Evolutionary conservation across 2,113 vertebrate species (phyloP), one percentile per base, ranked within the genome.

Genomic region (Onychorhynchus coronatus): DNA sequence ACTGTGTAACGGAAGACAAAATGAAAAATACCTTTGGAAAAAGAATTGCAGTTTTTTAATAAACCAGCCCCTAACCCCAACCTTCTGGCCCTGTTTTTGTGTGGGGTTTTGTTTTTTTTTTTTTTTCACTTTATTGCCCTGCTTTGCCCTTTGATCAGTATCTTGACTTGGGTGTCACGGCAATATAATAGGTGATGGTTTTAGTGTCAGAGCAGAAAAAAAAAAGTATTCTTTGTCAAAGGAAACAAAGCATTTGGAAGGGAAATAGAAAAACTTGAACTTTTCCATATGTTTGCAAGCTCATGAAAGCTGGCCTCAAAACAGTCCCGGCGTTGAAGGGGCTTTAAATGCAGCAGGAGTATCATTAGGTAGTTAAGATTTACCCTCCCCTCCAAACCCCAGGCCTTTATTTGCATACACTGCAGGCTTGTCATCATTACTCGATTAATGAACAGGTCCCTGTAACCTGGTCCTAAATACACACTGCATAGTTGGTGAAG

Each of bases 211-310:
- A 91, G 92, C 10, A 94, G 87, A 30, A 73, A 75, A 30, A 73
- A 75, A 91, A 93, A 76, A 77, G 25, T 37, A 63, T 39, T 85
- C 82, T 92, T 97, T 88, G 93, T 97, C 78, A 78, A 88, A 94
- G 81, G 90, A 91, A 96, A 84, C 77, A 97, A 92, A 92, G 89
- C 56, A 47, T 94, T 95, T 95, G 80, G 94, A 97, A 97, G 78
- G 80, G 90, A 93, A 91, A 89, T 89, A 95, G 78, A 95, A 96
- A 91, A 91, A 44, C 27, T 67, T 97, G 96, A 97, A 97, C 93
- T 96, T 96, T 97, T 96, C 93, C 97, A 97, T 94, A 97, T 96
- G 96, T 97, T 90, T 89, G 56, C 88, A 93, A 73, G 92, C 77
- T 91, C 1, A 0, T 88, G 71, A 95, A 97, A 88, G 81, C 74